These are phyloP conservation scores for Pemphigus obesinymphae DNA, from an alignment of 1,140 invertebrate genomes.

Conservation along the genomic window DNA sequence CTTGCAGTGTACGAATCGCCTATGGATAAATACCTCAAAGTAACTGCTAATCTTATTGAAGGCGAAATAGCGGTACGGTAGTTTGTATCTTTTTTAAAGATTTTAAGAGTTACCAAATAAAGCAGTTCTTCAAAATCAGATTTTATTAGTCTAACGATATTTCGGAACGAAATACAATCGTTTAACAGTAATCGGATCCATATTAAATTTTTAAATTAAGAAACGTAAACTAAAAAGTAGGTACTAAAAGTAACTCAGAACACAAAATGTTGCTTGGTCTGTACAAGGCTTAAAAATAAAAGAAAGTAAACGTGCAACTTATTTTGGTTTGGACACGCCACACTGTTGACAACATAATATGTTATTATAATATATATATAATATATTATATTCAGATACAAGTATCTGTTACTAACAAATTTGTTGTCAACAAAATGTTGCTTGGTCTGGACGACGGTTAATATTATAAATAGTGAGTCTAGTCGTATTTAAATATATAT, in stretches of 20 bases:
- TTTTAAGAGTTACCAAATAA: constrained; percentile 43
- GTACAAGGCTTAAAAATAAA: too few species aligned
- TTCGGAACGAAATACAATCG: neutral
- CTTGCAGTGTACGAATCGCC: constrained; percentile 47
- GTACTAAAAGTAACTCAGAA: too few species aligned
- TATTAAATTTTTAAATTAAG: too few species aligned
- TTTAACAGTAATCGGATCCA: neutral
- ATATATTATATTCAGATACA: neutral
- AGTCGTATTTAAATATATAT: too few species aligned
- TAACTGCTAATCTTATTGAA: constrained; percentile 46
- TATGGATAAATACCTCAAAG: constrained; percentile 47
- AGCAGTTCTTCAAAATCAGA: neutral
- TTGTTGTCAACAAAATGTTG: too few species aligned
- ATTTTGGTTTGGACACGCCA: neutral
- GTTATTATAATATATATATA: too few species aligned
- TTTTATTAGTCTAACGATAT: constrained; percentile 29
- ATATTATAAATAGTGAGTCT: too few species aligned
- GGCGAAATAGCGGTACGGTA: constrained; percentile 46
- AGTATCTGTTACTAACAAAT: neutral
- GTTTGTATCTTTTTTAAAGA: constrained; percentile 48
- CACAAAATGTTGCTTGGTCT: too few species aligned
- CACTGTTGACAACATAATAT: neutral
- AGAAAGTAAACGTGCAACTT: neutral
- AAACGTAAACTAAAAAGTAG: too few species aligned
- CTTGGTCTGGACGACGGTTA: too few species aligned